Conservation (phyloP, 2,113 vertebrate species). For the Axis porcinus region DNA sequence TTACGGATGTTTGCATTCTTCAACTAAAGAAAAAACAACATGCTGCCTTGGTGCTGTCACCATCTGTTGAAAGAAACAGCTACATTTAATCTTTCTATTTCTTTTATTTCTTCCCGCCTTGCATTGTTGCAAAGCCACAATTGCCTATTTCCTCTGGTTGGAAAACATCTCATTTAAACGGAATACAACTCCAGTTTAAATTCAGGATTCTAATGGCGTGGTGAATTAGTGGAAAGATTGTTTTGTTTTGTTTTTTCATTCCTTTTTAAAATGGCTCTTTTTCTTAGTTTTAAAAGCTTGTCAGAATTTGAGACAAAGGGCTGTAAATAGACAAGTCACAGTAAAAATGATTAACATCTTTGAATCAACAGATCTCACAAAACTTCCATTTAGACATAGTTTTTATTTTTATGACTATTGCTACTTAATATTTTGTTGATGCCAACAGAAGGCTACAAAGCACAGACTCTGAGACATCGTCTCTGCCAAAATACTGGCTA, state of each 20-base stretch:
- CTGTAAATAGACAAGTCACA: slow-evolving; percentile 54
- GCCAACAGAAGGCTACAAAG: not conserved
- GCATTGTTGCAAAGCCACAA: slow-evolving; percentile 58
- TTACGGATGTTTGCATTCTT: slow-evolving; percentile 80
- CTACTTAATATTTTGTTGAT: slow-evolving; percentile 38
- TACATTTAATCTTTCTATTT: slow-evolving; percentile 77
- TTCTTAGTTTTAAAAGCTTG: slow-evolving; percentile 38
- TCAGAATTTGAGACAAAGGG: slow-evolving; percentile 59
- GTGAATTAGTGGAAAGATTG: slow-evolving; percentile 52
- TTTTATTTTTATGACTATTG: slow-evolving; percentile 30
- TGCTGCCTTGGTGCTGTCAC: slow-evolving; percentile 75
- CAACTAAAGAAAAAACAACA: slow-evolving; percentile 80
- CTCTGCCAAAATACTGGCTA: slow-evolving; percentile 21
- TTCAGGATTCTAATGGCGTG: slow-evolving; percentile 63
- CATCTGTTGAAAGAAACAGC: slow-evolving; percentile 83
- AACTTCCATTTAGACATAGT: slow-evolving; percentile 33
- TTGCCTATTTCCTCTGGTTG: slow-evolving; percentile 54
- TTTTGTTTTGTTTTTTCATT: not conserved
- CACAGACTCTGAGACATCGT: not conserved
- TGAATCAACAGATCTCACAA: slow-evolving; percentile 55
- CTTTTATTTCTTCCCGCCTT: slow-evolving; percentile 48
- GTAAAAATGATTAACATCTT: slow-evolving; percentile 60
- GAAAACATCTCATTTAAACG: slow-evolving; percentile 74
- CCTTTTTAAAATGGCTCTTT: slow-evolving; percentile 39
- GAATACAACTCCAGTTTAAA: slow-evolving; percentile 59